Evolutionary conservation across 2,888 invertebrate species (phyloP), one percentile per base, ranked within the genome.

Genomic region (Aplocera efformata): DNA sequence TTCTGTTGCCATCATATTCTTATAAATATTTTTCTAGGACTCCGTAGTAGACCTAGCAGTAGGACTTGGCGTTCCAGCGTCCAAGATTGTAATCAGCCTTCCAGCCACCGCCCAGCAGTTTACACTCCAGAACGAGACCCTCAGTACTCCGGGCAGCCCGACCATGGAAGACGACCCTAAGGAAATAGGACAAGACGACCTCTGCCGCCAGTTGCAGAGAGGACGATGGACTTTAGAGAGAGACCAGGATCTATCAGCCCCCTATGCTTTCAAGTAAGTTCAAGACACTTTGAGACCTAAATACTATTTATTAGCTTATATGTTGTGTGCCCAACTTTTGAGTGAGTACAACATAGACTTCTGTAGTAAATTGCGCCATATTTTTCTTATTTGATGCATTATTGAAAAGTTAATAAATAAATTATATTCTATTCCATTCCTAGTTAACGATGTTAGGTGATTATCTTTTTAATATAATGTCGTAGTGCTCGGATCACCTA

Each of bases 231-330:
- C 92, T 0, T 68, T 94, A 46, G 94, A 94, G 65, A 88, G 94
- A 40, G 94, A 94, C 56, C 93, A 94, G 65, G 94, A 94, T 75
- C 79, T 94, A 48, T 93, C 94, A 0, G 94, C 92, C 42, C 93
- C 94, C 54, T 94, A 94, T 63, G 93, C 94, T 60, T 94, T 93
- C 70, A 89, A 89, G 91, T 91, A 61, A 79, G 80, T 50, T 7
- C 7, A n/a, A n/a, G n/a, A n/a, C n/a, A n/a, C n/a, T n/a, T n/a
- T n/a, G n/a, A n/a, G n/a, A n/a, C n/a, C n/a, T n/a, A n/a, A n/a
- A n/a, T n/a, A n/a, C n/a, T n/a, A n/a, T n/a, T n/a, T n/a, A n/a
- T n/a, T n/a, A n/a, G n/a, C n/a, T n/a, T n/a, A n/a, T n/a, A n/a
- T n/a, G n/a, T n/a, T n/a, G n/a, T n/a, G n/a, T n/a, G n/a, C n/a